Base-by-base conservation (phyloP, 2,888 invertebrate species). In the Nemoura dubitans region DNA sequence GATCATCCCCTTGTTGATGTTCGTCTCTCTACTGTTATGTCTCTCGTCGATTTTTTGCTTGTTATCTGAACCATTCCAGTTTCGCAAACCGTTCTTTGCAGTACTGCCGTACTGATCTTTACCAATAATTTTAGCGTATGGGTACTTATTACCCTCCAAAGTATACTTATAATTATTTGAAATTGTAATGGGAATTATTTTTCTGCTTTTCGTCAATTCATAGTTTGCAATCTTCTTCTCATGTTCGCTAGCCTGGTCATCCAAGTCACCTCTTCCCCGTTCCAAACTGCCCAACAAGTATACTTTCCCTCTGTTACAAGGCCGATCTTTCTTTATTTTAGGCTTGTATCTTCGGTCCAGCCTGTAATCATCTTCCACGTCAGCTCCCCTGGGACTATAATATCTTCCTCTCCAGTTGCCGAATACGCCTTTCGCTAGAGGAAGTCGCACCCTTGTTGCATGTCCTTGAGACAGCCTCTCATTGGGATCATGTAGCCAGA, bases 221-320 rank as follows among this genome's bases (percentile, higher is more conserved):
- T 59, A 21, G 59, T 21, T 14, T 16, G 59, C 21, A 2, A 59
- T 21, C 2, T 21, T 21, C 1, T 59, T 59, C 59, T 59, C 16
- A 59, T 59, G 59, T 14, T 59, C 21, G 21, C 59, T 59, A 21
- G 16, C 59, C 21, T 59, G 59, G 2, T 59, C 16, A 7, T 59
- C 59, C 14, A 7, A 21, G 14, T 59, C 59, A 1, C 59, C 59
- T 78, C 27, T 78, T 1, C 78, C 78, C 26, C 28, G 2, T 28
- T 78, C 78, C 78, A 78, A 28, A 14, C 78, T 78, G 7, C 78
- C 78, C 27, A 78, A 14, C 78, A 78, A 27, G 16, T 59, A 59
- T 59, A 3, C 59, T 21, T 59, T 59, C 59, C 16, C 21, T 7
- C 59, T 7, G 14, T 59, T 21, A 21, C 59, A 59, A 16, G 59